Evolutionary conservation across 1,140 invertebrate genomes (phyloP).

Genomic region (Drosophila dunni): DNA sequence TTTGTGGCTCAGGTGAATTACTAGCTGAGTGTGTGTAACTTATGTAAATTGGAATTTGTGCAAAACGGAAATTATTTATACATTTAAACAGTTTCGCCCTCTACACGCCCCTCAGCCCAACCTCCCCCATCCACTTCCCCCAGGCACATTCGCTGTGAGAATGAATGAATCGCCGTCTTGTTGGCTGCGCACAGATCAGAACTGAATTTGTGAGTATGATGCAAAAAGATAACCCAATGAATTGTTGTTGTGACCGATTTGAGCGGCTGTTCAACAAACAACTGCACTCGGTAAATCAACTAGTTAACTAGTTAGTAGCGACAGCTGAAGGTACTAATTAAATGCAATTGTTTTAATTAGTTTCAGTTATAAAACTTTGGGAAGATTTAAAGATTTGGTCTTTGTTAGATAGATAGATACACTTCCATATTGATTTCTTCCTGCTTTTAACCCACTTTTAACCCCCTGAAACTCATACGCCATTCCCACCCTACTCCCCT

Average conservation of each 20-base stretch:
- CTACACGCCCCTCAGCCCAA: neutral
- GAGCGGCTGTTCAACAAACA: conserved; percentile 25
- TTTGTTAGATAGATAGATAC: too few relatives aligned
- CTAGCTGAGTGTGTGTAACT: conserved; percentile 11
- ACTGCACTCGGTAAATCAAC: conserved; percentile 23
- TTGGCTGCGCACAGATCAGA: conserved; percentile 43
- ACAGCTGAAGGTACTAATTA: conserved; percentile 12
- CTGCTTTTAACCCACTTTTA: neutral
- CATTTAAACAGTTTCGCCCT: conserved; percentile 56
- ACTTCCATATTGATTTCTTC: neutral
- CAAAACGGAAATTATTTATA: conserved; percentile 81
- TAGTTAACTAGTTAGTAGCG: neutral
- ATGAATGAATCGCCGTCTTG: conserved; percentile 43
- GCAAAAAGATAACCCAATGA: conserved; percentile 44
- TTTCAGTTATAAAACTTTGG: neutral
- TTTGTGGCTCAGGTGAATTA: conserved; percentile 16
- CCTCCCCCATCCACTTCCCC: neutral
- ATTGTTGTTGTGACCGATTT: conserved; percentile 40
- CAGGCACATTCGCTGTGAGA: neutral
- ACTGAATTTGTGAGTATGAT: conserved; percentile 40
- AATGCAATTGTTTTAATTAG: conserved; percentile 4
- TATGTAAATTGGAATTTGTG: conserved; percentile 48
- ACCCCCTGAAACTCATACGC: too few relatives aligned
- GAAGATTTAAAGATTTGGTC: too few relatives aligned
- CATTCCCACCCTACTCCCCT: neutral